Conservation (phyloP, 2,888 invertebrate species). For the Tribolium freemani region DNA sequence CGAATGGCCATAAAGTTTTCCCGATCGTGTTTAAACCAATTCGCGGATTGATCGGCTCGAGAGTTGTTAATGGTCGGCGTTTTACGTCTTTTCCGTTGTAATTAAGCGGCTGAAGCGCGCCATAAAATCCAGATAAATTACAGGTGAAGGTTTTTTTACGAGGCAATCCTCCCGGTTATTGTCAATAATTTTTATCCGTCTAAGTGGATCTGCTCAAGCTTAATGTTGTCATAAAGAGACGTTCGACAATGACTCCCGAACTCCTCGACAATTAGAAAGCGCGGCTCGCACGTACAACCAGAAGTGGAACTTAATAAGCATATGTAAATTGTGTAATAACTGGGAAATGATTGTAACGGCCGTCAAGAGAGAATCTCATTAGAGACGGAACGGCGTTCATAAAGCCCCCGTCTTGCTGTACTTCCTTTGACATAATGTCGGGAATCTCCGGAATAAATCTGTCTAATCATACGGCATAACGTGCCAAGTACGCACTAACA, state of each 20-base stretch:
- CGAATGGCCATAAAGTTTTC: neutral
- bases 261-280: slow-evolving; percentile 29
- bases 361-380: slow-evolving; percentile 63
- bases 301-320: slow-evolving; percentile 54
- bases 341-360: slow-evolving; percentile 61
- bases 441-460: slow-evolving; percentile 66
- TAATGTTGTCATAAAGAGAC: slow-evolving; percentile 35
- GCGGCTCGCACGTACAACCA: slow-evolving; percentile 29
- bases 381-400: slow-evolving; percentile 58
- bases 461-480: slow-evolving; percentile 67
- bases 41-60: neutral
- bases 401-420: slow-evolving; percentile 56
- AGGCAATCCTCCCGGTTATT: slow-evolving; percentile 39
- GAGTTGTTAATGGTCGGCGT: neutral
- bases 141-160: slow-evolving; percentile 37
- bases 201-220: slow-evolving; percentile 10
- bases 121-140: slow-evolving; percentile 43
- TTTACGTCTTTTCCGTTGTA: slow-evolving; percentile 25
- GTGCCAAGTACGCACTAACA: slow-evolving; percentile 67
- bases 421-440: slow-evolving; percentile 64
- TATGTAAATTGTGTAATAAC: slow-evolving; percentile 62
- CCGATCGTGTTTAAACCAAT: neutral
- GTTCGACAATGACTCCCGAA: slow-evolving; percentile 1
- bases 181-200: slow-evolving; percentile 44
- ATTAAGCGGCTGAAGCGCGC: slow-evolving; percentile 18